Percentiles rank a stretch among this genome's conserved stretches.
Conservation (phyloP, 2,888 invertebrate genomes). For the Anarsia innoxiella region DNA sequence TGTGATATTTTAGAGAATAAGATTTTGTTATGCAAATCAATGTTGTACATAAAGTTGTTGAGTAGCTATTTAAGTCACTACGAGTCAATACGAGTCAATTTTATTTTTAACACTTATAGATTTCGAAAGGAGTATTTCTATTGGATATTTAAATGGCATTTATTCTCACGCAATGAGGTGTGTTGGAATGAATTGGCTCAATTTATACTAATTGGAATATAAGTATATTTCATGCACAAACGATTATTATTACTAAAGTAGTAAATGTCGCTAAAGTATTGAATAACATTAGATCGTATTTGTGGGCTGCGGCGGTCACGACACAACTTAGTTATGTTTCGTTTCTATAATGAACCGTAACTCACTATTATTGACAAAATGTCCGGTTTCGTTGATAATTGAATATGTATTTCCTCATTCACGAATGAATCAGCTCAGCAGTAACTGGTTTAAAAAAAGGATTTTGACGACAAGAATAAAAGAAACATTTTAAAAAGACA, state of each 20-base stretch:
- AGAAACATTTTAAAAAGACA: no score
- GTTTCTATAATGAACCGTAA: slow-evolving; percentile 56
- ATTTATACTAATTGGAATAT: not conserved
- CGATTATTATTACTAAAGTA: slow-evolving; percentile 11
- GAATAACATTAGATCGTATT: slow-evolving; percentile 9
- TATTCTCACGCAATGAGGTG: no score
- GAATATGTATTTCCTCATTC: slow-evolving; percentile 6
- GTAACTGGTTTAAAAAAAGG: no score
- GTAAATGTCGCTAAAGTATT: slow-evolving; percentile 14
- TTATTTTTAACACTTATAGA: no score
- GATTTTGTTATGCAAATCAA: slow-evolving; percentile 4
- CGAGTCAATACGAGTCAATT: no score
- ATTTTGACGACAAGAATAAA: no score
- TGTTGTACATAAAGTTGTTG: no score
- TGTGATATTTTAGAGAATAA: not conserved
- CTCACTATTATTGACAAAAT: slow-evolving; percentile 32
- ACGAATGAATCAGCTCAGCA: no score
- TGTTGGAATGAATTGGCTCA: no score
- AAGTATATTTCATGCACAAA: slow-evolving; percentile 2
- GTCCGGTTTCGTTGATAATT: slow-evolving; percentile 27
- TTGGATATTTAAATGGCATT: no score
- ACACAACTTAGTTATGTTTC: slow-evolving; percentile 33
- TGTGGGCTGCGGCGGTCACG: slow-evolving; percentile 37
- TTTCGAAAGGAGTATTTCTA: no score
- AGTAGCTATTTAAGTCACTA: no score